phyloP scores from a whole-genome alignment of 2,113 vertebrate genomes.

The Eulemur rufifrons region DNA sequence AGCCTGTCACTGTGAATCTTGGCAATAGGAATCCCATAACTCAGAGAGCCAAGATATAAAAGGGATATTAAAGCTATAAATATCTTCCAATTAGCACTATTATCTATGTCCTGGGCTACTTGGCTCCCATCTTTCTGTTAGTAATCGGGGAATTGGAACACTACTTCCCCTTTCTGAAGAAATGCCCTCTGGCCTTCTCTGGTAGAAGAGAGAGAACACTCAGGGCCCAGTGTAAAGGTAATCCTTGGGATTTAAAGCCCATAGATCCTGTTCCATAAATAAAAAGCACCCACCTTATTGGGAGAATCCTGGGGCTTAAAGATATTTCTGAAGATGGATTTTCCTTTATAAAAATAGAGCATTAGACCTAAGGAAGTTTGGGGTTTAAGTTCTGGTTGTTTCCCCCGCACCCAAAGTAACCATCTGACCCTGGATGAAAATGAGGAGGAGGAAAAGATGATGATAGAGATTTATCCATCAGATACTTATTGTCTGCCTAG shows the following conservation, averaged over 20 bases:
- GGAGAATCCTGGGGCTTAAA: neutral
- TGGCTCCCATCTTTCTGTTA: neutral
- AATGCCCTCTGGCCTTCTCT: neutral
- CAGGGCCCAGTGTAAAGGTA: neutral
- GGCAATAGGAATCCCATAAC: neutral
- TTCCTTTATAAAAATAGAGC: neutral
- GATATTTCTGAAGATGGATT: neutral
- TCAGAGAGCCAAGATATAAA: neutral
- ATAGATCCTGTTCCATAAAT: neutral
- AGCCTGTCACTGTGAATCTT: constrained; percentile 29
- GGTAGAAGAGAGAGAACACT: neutral
- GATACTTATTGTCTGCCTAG: neutral
- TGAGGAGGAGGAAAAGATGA: neutral
- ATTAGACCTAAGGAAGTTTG: neutral
- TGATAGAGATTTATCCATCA: neutral
- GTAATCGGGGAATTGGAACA: neutral
- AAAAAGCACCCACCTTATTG: neutral
- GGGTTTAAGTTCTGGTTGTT: neutral
- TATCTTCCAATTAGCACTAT: constrained; percentile 60
- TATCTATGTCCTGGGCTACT: neutral
- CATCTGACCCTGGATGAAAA: neutral
- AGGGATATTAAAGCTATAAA: constrained; percentile 62
- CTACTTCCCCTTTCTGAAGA: neutral
- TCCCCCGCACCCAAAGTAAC: neutral
- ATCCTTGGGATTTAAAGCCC: neutral